Evolutionary conservation across 2,113 vertebrate species (phyloP).

Genomic region (Labeo rohita): DNA sequence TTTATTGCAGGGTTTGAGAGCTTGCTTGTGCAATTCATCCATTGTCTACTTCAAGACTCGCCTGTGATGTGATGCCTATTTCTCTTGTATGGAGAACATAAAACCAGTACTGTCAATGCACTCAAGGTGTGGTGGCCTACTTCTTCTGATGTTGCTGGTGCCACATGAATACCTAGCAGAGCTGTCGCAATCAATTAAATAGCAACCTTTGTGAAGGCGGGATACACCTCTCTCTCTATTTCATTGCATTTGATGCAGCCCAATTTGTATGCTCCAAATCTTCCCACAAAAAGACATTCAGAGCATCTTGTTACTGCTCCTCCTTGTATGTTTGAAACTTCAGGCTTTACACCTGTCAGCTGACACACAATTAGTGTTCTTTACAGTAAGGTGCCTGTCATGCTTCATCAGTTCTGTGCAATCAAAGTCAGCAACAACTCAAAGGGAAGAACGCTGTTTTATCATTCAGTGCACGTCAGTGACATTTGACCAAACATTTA

Average conservation of each 20-base stretch:
- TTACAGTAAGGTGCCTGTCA: slow-evolving; percentile 36
- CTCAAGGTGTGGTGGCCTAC: slow-evolving; percentile 50
- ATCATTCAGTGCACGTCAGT: background rate
- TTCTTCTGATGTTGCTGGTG: slow-evolving; percentile 53
- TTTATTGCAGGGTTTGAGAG: slow-evolving; percentile 60
- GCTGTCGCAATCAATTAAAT: slow-evolving; percentile 70
- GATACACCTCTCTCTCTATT: slow-evolving; percentile 54
- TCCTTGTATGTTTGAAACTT: slow-evolving; percentile 61
- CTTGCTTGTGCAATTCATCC: slow-evolving; percentile 33
- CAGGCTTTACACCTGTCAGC: slow-evolving; percentile 56
- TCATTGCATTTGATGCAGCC: slow-evolving; percentile 60
- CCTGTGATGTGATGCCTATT: slow-evolving; percentile 1
- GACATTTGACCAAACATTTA: slow-evolving; percentile 34
- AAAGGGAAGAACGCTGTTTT: background rate
- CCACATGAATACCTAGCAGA: slow-evolving; percentile 44
- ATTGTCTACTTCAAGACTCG: slow-evolving; percentile 50
- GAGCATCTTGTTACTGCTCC: slow-evolving; percentile 61
- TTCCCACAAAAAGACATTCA: slow-evolving; percentile 57
- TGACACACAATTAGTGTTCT: slow-evolving; percentile 52
- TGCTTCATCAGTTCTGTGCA: slow-evolving; percentile 31
- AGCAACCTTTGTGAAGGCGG: slow-evolving; percentile 53
- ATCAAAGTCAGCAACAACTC: slow-evolving; percentile 40
- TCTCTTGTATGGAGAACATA: slow-evolving; percentile 36
- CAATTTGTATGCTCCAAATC: slow-evolving; percentile 56
- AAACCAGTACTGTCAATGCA: slow-evolving; percentile 43